Evolutionary conservation across 2,797 vertebrate species (phyloP).

Genomic region (Parotocinclus haroldoi): DNA sequence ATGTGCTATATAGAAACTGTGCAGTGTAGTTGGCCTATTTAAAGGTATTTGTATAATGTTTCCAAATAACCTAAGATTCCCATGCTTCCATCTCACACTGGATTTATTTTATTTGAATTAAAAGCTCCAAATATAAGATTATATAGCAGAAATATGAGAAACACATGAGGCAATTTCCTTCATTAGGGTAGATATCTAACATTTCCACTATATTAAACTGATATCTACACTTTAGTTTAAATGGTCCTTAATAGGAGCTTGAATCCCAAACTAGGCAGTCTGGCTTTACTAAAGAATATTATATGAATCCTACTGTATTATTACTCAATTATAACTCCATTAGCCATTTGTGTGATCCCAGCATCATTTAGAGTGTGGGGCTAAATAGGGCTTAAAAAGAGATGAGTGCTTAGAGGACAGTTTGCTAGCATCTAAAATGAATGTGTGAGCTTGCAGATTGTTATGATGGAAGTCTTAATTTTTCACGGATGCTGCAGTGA

Average conservation of each 20-base stretch:
- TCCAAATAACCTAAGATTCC: slow-evolving; percentile 36
- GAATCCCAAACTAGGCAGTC: too few relatives aligned
- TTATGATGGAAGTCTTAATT: slow-evolving; percentile 52
- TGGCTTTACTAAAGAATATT: slow-evolving; percentile 44
- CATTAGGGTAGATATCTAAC: too few relatives aligned
- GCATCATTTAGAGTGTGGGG: slow-evolving; percentile 35
- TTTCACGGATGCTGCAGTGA: slow-evolving; percentile 50
- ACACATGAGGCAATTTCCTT: too few relatives aligned
- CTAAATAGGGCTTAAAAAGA: slow-evolving; percentile 45
- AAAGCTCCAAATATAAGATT: too few relatives aligned
- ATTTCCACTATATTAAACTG: too few relatives aligned
- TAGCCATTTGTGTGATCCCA: slow-evolving; percentile 47
- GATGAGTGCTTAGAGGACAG: slow-evolving; percentile 46
- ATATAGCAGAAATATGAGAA: too few relatives aligned
- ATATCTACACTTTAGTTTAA: too few relatives aligned
- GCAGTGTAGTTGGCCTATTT: slow-evolving; percentile 49
- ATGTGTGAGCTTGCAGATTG: slow-evolving; percentile 51
- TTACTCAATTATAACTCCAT: slow-evolving; percentile 49
- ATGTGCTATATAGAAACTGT: slow-evolving; percentile 58
- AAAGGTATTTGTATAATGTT: slow-evolving; percentile 52
- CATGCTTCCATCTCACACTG: too few relatives aligned
- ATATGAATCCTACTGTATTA: slow-evolving; percentile 43
- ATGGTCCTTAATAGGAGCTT: too few relatives aligned
- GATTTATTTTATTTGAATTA: too few relatives aligned
- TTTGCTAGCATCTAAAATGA: slow-evolving; percentile 48